A percentile compares a stretch with the other conserved stretches of the same genome.
Conservation (phyloP, 1,140 invertebrate genomes). For the Protaetia brevitarsis region DNA sequence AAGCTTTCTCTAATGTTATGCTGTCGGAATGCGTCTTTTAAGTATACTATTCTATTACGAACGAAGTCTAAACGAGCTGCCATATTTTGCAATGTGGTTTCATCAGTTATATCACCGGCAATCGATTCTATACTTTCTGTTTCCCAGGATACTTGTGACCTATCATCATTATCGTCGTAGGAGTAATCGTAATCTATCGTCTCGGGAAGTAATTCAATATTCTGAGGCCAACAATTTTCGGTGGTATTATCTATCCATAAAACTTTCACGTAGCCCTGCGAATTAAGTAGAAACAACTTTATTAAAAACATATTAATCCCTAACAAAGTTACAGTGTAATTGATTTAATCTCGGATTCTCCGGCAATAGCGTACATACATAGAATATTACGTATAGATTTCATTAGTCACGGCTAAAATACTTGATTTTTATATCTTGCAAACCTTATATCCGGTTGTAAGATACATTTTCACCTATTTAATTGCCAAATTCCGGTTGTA, state of each 20-base stretch:
- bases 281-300: background rate
- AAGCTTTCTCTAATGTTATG: conserved; percentile 41
- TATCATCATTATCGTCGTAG: conserved; percentile 55
- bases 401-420: too few species aligned
- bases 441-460: too few species aligned
- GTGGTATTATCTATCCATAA: conserved; percentile 84
- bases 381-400: too few species aligned
- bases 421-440: too few species aligned
- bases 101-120: conserved; percentile 43
- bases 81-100: conserved; percentile 44
- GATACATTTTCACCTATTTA: too few species aligned
- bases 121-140: conserved; percentile 67
- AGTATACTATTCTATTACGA: conserved; percentile 40
- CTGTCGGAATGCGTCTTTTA: conserved; percentile 42
- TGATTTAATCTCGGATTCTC: too few species aligned
- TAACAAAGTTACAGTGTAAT: too few species aligned
- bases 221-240: conserved; percentile 87
- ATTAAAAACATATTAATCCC: background rate
- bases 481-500: too few species aligned
- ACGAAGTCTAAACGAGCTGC: conserved; percentile 46
- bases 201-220: conserved; percentile 43
- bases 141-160: conserved; percentile 69
- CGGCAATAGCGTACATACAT: too few species aligned
- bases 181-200: conserved; percentile 59
- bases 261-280: conserved; percentile 64